Evolutionary conservation across 2,113 vertebrate species (phyloP).

Genomic region (Odontophorus gujanensis): DNA sequence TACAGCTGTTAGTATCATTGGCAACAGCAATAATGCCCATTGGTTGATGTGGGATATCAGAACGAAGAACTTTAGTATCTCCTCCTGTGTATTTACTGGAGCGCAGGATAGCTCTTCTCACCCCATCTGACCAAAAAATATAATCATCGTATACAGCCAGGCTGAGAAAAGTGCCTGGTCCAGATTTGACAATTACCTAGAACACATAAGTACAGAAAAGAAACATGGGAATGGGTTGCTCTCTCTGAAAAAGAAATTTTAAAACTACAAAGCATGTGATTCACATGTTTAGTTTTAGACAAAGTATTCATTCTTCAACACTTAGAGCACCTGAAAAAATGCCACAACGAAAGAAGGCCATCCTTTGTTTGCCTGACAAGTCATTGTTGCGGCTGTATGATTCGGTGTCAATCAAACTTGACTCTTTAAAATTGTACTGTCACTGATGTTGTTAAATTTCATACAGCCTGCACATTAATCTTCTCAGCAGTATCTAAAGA

Average conservation of each 20-base stretch:
- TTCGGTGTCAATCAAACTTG: background rate
- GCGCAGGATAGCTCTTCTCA: slow-evolving; percentile 91
- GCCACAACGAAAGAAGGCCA: background rate
- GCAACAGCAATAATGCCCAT: slow-evolving; percentile 97
- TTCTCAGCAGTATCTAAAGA: background rate
- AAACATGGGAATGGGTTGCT: background rate
- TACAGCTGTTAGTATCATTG: slow-evolving; percentile 96
- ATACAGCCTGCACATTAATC: background rate
- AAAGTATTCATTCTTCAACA: background rate
- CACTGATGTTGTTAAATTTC: background rate
- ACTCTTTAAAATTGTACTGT: background rate
- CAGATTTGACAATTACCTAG: slow-evolving; percentile 94
- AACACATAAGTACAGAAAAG: background rate
- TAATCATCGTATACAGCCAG: slow-evolving; percentile 94
- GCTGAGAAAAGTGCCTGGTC: slow-evolving; percentile 93
- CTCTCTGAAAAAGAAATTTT: background rate
- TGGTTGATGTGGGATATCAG: slow-evolving; percentile 95
- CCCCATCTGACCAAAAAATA: slow-evolving; percentile 98
- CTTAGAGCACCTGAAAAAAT: background rate
- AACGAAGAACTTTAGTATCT: slow-evolving; percentile 92
- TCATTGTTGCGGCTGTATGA: background rate
- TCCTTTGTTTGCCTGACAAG: background rate
- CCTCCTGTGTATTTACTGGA: slow-evolving; percentile 95
- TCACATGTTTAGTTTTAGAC: background rate
- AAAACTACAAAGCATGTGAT: background rate